Conservation (phyloP, 2,797 vertebrate genomes). For the Pteropus rufus region DNA sequence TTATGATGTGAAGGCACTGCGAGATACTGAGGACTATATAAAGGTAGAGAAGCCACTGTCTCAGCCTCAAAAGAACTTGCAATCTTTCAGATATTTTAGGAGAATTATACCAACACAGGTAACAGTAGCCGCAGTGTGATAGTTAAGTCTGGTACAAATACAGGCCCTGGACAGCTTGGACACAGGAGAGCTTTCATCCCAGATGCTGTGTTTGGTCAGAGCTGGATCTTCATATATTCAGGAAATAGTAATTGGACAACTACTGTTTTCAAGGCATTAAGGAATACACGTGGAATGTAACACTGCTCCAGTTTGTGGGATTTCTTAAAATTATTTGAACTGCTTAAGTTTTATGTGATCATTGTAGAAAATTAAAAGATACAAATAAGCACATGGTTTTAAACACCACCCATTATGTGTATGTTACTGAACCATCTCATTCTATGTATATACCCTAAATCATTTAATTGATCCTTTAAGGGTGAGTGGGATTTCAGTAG, state of each 20-base stretch:
- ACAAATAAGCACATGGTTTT: neutral
- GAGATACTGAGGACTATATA: neutral
- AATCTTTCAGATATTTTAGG: neutral
- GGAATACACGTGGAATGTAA: neutral
- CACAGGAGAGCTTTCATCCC: neutral
- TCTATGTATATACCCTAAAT: neutral
- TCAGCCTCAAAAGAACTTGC: neutral
- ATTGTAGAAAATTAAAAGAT: conserved; percentile 24
- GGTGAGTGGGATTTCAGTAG: neutral
- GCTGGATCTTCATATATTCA: neutral
- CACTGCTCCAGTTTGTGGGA: neutral
- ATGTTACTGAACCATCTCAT: neutral
- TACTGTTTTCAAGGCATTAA: neutral
- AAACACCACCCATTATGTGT: neutral
- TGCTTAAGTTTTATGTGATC: neutral
- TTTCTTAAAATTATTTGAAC: conserved; percentile 31
- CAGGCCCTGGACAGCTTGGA: neutral
- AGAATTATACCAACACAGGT: neutral
- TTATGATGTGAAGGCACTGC: neutral
- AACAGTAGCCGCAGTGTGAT: neutral
- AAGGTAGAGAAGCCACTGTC: neutral
- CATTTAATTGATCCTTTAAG: neutral
- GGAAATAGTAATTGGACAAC: neutral
- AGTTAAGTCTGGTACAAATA: neutral
- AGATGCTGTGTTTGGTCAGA: neutral